These are phyloP conservation scores for Endotricha flammealis DNA, from an alignment of 2,888 invertebrate genomes.

Conservation along the genomic window DNA sequence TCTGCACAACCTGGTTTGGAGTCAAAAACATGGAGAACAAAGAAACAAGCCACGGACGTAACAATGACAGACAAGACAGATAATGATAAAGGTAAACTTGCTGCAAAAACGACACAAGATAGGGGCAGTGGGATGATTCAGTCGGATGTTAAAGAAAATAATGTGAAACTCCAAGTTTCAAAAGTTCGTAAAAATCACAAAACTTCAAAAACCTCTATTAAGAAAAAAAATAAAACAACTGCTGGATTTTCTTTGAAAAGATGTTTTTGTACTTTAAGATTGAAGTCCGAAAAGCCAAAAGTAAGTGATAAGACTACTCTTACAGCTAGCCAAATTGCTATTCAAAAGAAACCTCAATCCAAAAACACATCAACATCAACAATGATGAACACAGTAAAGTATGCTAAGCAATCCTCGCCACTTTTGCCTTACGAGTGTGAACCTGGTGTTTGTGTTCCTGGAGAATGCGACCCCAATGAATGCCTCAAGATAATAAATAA, in stretches of 20 bases:
- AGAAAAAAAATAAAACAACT: conserved; percentile 1
- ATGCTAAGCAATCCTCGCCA: conserved; percentile 12
- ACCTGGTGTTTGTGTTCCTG: conserved; percentile 31
- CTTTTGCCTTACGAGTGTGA: conserved; percentile 34
- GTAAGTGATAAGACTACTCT: conserved; percentile 4
- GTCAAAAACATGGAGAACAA: too few relatives aligned
- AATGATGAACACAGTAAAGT: conserved; percentile 8
- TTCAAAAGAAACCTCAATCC: neutral
- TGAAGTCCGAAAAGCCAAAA: conserved; percentile 20
- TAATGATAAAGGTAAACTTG: too few relatives aligned
- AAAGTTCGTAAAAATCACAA: neutral
- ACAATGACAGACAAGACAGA: too few relatives aligned
- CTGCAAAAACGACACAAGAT: too few relatives aligned
- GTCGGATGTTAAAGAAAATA: too few relatives aligned
- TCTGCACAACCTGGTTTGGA: too few relatives aligned
- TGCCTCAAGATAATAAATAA: conserved; percentile 29
- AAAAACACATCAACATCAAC: conserved; percentile 12
- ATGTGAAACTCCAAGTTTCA: too few relatives aligned
- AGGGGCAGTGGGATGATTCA: too few relatives aligned
- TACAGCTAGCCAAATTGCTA: neutral
- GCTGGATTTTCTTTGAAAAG: conserved; percentile 23
- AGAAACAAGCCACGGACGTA: too few relatives aligned
- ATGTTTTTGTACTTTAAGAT: conserved; percentile 34
- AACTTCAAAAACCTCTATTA: neutral
- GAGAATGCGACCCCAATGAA: conserved; percentile 31